Evolutionary conservation across 2,797 vertebrate genomes (phyloP).

Genomic region (Anguilla marmorata): DNA sequence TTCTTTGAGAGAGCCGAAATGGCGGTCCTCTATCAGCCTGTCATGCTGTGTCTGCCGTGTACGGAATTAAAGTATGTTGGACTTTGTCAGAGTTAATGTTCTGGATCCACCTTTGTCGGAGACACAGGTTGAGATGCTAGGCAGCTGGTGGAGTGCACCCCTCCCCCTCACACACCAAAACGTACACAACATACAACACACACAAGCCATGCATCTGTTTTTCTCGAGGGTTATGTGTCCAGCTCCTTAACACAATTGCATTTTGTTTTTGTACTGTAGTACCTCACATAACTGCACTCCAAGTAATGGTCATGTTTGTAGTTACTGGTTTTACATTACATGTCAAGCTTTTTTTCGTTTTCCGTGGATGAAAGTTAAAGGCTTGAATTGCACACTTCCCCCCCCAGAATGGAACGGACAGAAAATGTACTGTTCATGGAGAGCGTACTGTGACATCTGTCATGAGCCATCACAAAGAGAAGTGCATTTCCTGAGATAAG

Average conservation of each 20-base stretch:
- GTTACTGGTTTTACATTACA: background rate
- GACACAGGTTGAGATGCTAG: background rate
- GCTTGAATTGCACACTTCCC: background rate
- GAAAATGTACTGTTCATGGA: background rate
- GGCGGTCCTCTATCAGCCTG: conserved; percentile 9
- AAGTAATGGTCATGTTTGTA: background rate
- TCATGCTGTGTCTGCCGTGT: background rate
- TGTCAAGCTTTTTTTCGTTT: background rate
- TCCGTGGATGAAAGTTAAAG: background rate
- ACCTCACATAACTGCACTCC: background rate
- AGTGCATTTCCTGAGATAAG: background rate
- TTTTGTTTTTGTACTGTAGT: background rate
- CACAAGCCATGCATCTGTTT: conserved; percentile 4
- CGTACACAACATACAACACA: background rate
- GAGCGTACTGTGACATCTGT: background rate
- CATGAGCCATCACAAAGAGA: background rate
- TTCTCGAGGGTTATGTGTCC: background rate
- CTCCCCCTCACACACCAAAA: background rate
- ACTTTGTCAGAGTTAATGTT: background rate
- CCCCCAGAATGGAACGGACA: background rate
- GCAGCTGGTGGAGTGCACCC: background rate
- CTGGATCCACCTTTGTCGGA: conserved; percentile 1
- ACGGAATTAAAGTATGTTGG: conserved; percentile 11
- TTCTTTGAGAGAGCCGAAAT: background rate
- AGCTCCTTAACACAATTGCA: background rate